Evolutionary conservation across 2,113 vertebrate genomes (phyloP), one percentile per base, ranked within the genome.

Genomic region (Zosterops borbonicus): DNA sequence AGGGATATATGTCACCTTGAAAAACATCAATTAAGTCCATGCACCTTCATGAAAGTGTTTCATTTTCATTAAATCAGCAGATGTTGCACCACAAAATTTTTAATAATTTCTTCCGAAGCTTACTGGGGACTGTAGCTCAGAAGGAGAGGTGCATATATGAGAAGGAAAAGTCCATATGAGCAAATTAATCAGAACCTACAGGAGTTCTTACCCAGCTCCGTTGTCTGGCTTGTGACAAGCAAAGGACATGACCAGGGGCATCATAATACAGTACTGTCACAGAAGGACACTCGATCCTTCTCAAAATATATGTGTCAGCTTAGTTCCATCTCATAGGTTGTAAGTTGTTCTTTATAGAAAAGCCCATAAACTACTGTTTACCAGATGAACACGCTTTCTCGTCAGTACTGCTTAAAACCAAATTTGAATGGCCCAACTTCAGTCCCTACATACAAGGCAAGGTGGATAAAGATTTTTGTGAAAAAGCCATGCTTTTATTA

Each of bases 251-350:
- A 31, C 19, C 17, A 15, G 33, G 11, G 27, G 5, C 19, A 47
- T 47, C 19, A 22, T 5, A 24, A 41, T 29, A 15, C 39, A 8
- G 8, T 35, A 6, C 11, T 12, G 6, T 7, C 53, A 27, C 7
- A 55, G 68, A 64, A 59, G 7, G 28, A 16, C 58, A 4, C 8
- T 55, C 1, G 1, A 47, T 49, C 24, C 64, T 44, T 78, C 35
- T 78, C 50, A 52, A 56, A n/a, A 55, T 5, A 0, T n/a, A 21
- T 0, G 1, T 49, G 8, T 39, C 19, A 19, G 35, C 6, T 70
- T 67, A 37, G 2, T 23, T 93, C 20, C 47, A 39, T 13, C 47
- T 77, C 39, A 28, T 9, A 46, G 17, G 10, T 18, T 62, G 15
- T 23, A 74, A 67, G 27, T 16, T 8, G 23, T 12, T 23, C 8